Evolutionary conservation across 2,888 invertebrate species (phyloP).

Genomic region (Heteropelma amictum): DNA sequence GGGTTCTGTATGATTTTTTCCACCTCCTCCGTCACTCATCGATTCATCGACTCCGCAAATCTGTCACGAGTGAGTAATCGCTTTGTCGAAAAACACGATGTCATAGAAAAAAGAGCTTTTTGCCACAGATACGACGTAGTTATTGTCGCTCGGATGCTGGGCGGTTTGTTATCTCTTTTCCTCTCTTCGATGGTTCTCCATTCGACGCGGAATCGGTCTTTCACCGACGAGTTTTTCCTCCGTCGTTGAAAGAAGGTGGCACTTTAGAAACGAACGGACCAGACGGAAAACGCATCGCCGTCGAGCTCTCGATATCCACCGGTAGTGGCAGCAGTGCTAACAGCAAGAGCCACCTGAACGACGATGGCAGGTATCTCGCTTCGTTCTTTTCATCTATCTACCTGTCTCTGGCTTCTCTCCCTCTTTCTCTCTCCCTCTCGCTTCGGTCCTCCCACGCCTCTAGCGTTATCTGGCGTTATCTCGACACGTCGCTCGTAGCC

Average conservation of each 20-base stretch:
- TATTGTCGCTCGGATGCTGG: too few relatives aligned
- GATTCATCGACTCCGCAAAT: not conserved
- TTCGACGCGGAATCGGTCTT: not conserved
- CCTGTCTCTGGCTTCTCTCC: constrained; percentile 38
- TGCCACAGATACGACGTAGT: too few relatives aligned
- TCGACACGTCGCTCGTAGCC: constrained; percentile 50
- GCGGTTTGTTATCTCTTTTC: not conserved
- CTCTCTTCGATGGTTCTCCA: not conserved
- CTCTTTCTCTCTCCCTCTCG: too few relatives aligned
- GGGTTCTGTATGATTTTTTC: not conserved
- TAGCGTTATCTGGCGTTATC: constrained; percentile 45
- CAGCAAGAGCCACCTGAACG: constrained; percentile 36
- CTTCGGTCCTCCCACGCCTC: constrained; percentile 35
- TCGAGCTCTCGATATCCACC: constrained; percentile 20
- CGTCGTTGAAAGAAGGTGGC: not conserved
- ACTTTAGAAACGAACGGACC: constrained; percentile 9
- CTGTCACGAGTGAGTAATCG: too few relatives aligned
- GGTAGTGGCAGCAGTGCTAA: constrained; percentile 38
- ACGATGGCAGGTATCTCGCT: constrained; percentile 35
- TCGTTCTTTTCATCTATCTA: constrained; percentile 24
- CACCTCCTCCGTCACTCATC: not conserved
- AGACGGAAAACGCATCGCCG: constrained; percentile 27
- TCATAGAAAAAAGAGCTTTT: too few relatives aligned
- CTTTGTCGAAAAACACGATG: too few relatives aligned
- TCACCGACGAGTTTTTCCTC: not conserved